phyloP scores from a whole-genome alignment of 2,888 invertebrate species.

The Lasioglossum pauxillum region DNA sequence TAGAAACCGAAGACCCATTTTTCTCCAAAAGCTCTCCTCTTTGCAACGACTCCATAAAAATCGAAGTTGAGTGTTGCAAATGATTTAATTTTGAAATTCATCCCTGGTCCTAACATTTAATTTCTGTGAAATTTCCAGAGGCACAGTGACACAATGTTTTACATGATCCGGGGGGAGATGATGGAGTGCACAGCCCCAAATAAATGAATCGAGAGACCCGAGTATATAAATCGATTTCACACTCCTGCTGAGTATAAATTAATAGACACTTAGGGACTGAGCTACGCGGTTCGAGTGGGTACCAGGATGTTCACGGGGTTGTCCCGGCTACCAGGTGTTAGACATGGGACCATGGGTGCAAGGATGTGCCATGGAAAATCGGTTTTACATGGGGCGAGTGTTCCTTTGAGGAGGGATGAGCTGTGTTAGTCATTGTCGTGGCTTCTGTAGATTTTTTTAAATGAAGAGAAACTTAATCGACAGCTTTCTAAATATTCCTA shows the following conservation, averaged over 20 bases:
- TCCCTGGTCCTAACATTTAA: not conserved
- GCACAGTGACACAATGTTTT: not conserved
- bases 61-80: too few species aligned
- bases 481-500: too few species aligned
- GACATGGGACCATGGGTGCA: slow-evolving; percentile 59
- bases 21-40: too few species aligned
- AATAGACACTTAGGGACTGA: slow-evolving; percentile 77
- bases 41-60: too few species aligned
- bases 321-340: slow-evolving; percentile 76
- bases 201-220: slow-evolving; percentile 42
- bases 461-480: not conserved
- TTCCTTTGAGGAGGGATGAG: slow-evolving; percentile 18
- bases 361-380: slow-evolving; percentile 75
- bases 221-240: slow-evolving; percentile 77
- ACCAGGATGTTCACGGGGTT: slow-evolving; percentile 65
- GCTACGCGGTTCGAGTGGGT: slow-evolving; percentile 65
- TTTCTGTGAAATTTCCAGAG: not conserved
- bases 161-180: not conserved
- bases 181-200: not conserved
- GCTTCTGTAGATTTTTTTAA: not conserved
- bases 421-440: not conserved
- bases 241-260: slow-evolving; percentile 78
- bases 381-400: slow-evolving; percentile 51
- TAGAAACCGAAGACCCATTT: too few species aligned
- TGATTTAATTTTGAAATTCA: not conserved